phyloP scores from a whole-genome alignment of 1,140 invertebrate genomes.

The Drosophila bifasciata region DNA sequence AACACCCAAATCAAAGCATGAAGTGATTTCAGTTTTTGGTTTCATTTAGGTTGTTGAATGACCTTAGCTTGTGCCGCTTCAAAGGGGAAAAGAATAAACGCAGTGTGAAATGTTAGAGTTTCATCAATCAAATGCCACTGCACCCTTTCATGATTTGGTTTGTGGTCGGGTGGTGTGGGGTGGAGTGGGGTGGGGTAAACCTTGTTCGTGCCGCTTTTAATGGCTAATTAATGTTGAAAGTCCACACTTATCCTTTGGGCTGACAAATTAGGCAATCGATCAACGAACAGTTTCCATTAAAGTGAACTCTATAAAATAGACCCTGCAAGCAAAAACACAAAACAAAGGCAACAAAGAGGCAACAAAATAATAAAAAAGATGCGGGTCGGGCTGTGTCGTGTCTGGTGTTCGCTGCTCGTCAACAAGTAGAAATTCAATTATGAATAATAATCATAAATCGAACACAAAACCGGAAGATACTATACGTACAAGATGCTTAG shows the following conservation, averaged over 20 bases:
- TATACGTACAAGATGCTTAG: constrained; percentile 40
- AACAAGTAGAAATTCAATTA: constrained; percentile 64
- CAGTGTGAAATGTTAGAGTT: constrained; percentile 49
- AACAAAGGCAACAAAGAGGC: neutral
- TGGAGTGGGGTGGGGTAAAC: constrained; percentile 29
- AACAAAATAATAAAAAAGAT: constrained; percentile 40
- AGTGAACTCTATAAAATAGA: constrained; percentile 45
- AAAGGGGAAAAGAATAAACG: constrained; percentile 29
- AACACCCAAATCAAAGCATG: constrained; percentile 31
- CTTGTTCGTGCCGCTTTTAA: constrained; percentile 63
- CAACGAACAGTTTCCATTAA: constrained; percentile 60
- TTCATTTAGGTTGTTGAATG: constrained; percentile 29
- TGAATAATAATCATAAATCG: constrained; percentile 69
- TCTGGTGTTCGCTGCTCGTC: constrained; percentile 52
- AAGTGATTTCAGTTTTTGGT: constrained; percentile 23
- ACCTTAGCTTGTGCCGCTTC: constrained; percentile 29
- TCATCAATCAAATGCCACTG: constrained; percentile 69
- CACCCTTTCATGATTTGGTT: constrained; percentile 47
- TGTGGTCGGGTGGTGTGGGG: neutral
- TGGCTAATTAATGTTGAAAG: constrained; percentile 72
- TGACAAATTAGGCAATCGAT: constrained; percentile 78
- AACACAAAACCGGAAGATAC: constrained; percentile 70
- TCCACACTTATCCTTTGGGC: constrained; percentile 50
- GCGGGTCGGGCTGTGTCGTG: constrained; percentile 42
- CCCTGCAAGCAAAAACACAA: constrained; percentile 25